Evolutionary conservation across 2,888 invertebrate genomes (phyloP), one percentile per base, ranked within the genome.

Genomic region (Mythimna ferrago): DNA sequence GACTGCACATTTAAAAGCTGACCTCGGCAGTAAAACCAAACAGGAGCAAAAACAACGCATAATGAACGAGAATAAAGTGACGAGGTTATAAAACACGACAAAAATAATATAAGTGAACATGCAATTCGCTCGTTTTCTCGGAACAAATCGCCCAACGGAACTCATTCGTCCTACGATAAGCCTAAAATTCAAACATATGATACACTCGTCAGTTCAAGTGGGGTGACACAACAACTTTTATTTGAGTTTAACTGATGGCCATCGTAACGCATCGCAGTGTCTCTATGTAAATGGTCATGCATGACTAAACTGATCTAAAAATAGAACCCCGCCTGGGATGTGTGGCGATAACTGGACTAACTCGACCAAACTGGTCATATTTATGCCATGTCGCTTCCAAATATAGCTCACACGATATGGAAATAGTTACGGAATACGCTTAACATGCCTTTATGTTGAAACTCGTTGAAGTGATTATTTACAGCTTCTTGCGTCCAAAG

Each of bases 251-350:
- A 73, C 66, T 67, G 69, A 32, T 64, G 74, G 41, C 76, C 78
- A 73, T 73, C 80, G 73, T 75, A 81, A 79, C 80, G 78, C 81
- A 82, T 76, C 81, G 79, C 84, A 72, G 73, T 83, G 85, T 84
- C 86, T 83, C 86, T 76, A 86, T 88, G 75, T 90, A 89, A 91
- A 92, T 90, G 90, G 90, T 86, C 88, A 89, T 82, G 88, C 86
- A 92, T 93, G 92, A 92, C 91, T 93, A 92, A 93, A 90, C 89
- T 78, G 76, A 81, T 91, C 94, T 94, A 94, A 90, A 94, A 92
- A 94, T 95, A 95, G 90, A 89, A 75, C 75, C 84, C 83, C 86
- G 83, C 85, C 80, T 86, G 91, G 92, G 92, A 94, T 92, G 91
- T 89, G 89, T 87, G 84, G 86, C 89, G 92, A 93, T 93, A 94